Conservation (phyloP, 2,888 invertebrate species). For the Kuschelorhynchus macadamiae region DNA sequence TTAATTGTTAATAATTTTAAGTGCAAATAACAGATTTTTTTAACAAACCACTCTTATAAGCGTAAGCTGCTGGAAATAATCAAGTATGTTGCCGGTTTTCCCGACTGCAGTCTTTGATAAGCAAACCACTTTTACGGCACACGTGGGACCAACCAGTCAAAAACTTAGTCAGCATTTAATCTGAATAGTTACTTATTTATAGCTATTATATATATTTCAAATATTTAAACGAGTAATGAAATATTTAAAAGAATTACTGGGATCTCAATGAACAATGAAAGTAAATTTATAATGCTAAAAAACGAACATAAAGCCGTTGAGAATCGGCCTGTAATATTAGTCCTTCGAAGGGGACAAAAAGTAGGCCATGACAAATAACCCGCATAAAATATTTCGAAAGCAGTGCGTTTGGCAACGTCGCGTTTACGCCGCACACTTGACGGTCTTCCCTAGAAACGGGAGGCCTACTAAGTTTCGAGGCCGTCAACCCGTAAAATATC, state of each 20-base stretch:
- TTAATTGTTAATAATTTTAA: too few species aligned
- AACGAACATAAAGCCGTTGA: slow-evolving; percentile 7
- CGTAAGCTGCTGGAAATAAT: too few species aligned
- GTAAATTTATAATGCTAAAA: slow-evolving; percentile 6
- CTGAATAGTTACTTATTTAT: neutral
- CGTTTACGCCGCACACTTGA: slow-evolving; percentile 40
- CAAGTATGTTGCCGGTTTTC: slow-evolving; percentile 28
- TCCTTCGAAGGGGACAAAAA: slow-evolving; percentile 36
- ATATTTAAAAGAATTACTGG: neutral
- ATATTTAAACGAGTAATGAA: slow-evolving; percentile 4
- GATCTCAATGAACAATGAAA: slow-evolving; percentile 12
- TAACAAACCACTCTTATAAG: too few species aligned
- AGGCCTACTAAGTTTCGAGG: slow-evolving; percentile 49
- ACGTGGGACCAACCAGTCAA: neutral
- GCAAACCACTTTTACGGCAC: slow-evolving; percentile 22
- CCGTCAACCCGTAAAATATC: slow-evolving; percentile 48
- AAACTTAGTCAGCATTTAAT: slow-evolving; percentile 5
- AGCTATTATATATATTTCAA: neutral
- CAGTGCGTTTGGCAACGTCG: slow-evolving; percentile 36
- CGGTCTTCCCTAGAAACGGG: slow-evolving; percentile 49
- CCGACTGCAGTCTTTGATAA: slow-evolving; percentile 18
- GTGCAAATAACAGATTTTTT: too few species aligned
- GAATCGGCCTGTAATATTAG: slow-evolving; percentile 18
- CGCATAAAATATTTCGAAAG: slow-evolving; percentile 50
- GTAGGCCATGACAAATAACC: slow-evolving; percentile 48